Percentiles rank a stretch among this genome's conserved stretches.
Evolutionary conservation across 2,888 invertebrate genomes (phyloP).

Genomic region (Patella pellucida): DNA sequence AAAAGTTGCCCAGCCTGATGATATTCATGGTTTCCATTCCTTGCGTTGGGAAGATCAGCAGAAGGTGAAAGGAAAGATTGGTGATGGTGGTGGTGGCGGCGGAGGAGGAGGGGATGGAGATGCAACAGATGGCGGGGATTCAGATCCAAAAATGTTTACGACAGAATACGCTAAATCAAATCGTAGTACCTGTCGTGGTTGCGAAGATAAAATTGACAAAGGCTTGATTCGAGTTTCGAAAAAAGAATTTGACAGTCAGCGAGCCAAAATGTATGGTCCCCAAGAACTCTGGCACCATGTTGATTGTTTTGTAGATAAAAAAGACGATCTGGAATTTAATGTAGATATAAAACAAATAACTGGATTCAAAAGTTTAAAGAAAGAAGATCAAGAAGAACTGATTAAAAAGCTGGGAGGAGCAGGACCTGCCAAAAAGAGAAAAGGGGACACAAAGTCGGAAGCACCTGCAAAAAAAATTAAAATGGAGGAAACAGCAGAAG

Average conservation of each 20-base stretch:
- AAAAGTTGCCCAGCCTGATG: conserved; percentile 78
- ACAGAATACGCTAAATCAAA: conserved; percentile 90
- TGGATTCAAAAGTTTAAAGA: conserved; percentile 81
- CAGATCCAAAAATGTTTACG: conserved; percentile 64
- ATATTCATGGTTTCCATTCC: conserved; percentile 79
- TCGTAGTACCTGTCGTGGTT: conserved; percentile 84
- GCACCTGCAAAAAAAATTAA: conserved; percentile 55
- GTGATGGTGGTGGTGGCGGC: conserved; percentile 46
- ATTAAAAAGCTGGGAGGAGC: conserved; percentile 62
- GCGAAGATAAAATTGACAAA: conserved; percentile 87
- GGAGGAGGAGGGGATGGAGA: conserved; percentile 40
- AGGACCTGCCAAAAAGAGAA: conserved; percentile 51
- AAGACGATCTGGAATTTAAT: conserved; percentile 80
- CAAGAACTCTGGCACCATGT: conserved; percentile 91
- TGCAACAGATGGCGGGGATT: conserved; percentile 28
- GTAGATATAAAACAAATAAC: conserved; percentile 75
- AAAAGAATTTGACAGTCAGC: conserved; percentile 86
- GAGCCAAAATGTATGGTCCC: conserved; percentile 86
- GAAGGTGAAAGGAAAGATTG: conserved; percentile 76
- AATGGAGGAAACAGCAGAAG: conserved; percentile 62
- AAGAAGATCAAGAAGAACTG: conserved; percentile 73
- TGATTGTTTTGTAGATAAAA: conserved; percentile 86
- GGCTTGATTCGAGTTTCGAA: conserved; percentile 84
- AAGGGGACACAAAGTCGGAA: conserved; percentile 39
- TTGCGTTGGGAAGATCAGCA: conserved; percentile 89